Conservation (phyloP, 2,888 invertebrate species). For the Ormyrus thymus region DNA sequence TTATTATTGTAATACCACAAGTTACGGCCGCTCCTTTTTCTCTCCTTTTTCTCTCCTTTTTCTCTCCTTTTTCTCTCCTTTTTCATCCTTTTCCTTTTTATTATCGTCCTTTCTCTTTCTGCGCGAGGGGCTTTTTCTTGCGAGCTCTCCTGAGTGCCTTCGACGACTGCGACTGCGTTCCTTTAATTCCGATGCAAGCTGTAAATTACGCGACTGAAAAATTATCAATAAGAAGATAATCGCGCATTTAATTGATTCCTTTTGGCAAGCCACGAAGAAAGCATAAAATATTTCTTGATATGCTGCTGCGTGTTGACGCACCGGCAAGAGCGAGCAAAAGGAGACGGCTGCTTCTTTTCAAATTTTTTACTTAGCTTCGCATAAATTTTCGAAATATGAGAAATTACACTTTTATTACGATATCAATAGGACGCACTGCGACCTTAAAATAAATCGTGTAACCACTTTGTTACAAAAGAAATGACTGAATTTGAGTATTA, state of each 20-base stretch:
- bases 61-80: slow-evolving; percentile 41
- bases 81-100: slow-evolving; percentile 29
- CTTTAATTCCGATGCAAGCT: slow-evolving; percentile 28
- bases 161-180: slow-evolving; percentile 16
- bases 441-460: too few species aligned
- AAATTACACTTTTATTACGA: slow-evolving; percentile 23
- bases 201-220: slow-evolving; percentile 49
- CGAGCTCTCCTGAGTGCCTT: slow-evolving; percentile 9
- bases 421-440: background rate
- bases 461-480: too few species aligned
- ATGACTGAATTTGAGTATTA: too few species aligned
- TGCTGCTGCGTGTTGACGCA: slow-evolving; percentile 42
- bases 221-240: slow-evolving; percentile 54
- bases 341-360: slow-evolving; percentile 10
- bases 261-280: slow-evolving; percentile 28
- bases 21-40: slow-evolving; percentile 67
- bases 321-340: slow-evolving; percentile 14
- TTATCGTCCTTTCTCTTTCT: slow-evolving; percentile 26
- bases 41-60: slow-evolving; percentile 54
- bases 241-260: slow-evolving; percentile 50
- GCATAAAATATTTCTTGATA: slow-evolving; percentile 38
- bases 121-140: slow-evolving; percentile 36
- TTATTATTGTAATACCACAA: slow-evolving; percentile 74
- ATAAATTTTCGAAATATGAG: slow-evolving; percentile 47
- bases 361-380: slow-evolving; percentile 3